Evolutionary conservation across 1,140 invertebrate species (phyloP).

Genomic region (Geopemphigus sp.): DNA sequence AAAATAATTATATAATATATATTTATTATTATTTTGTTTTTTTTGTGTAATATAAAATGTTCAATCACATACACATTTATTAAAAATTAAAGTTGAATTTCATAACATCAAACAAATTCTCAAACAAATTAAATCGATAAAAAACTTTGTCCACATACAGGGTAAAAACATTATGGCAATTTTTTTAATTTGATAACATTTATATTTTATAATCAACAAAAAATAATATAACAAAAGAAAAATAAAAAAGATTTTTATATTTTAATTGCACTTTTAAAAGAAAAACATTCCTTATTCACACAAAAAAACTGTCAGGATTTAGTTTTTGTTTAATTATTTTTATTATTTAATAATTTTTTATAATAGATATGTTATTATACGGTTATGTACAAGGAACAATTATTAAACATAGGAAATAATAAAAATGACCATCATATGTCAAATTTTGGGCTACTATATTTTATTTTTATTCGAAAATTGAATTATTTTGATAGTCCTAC

Average conservation of each 20-base stretch:
- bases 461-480: background rate
- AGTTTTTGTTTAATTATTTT: background rate
- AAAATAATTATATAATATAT: conserved; percentile 23
- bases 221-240: conserved; percentile 26
- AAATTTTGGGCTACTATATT: conserved; percentile 4
- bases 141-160: conserved; percentile 27
- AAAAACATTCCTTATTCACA: conserved; percentile 18
- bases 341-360: conserved; percentile 1
- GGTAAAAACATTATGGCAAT: conserved; percentile 37
- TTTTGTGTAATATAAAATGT: conserved; percentile 46
- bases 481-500: background rate
- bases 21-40: background rate
- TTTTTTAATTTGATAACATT: conserved; percentile 47
- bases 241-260: conserved; percentile 26
- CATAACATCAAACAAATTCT: conserved; percentile 16
- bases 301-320: conserved; percentile 10
- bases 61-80: conserved; percentile 25
- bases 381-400: conserved; percentile 46
- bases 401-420: conserved; percentile 22
- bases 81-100: conserved; percentile 34
- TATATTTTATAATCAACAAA: conserved; percentile 33
- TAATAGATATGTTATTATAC: conserved; percentile 38
- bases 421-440: conserved; percentile 1
- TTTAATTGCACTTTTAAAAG: conserved; percentile 45
- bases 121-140: conserved; percentile 35